A percentile compares a stretch with the other conserved stretches of the same genome.
These are phyloP conservation scores for Eupithecia vulgata DNA, from an alignment of 2,888 invertebrate genomes.

Conservation along the genomic window DNA sequence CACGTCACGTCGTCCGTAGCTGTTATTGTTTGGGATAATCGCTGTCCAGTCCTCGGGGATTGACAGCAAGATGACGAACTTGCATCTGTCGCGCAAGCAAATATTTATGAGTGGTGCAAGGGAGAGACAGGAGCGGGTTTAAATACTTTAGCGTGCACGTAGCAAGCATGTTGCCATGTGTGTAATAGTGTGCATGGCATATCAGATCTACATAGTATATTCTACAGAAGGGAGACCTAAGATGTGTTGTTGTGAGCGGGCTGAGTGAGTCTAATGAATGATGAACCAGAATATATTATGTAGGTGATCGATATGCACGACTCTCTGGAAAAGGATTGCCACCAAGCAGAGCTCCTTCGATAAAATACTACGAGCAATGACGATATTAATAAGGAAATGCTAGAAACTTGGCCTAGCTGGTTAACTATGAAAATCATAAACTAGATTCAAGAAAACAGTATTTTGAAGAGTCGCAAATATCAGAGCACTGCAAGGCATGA, in stretches of 20 bases:
- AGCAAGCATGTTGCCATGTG: not conserved
- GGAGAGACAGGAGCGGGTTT: not conserved
- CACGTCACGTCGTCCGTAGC: constrained; percentile 55
- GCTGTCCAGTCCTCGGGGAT: constrained; percentile 62
- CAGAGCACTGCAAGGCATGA: not conserved
- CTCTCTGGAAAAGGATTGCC: not conserved
- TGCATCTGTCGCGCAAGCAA: constrained; percentile 75
- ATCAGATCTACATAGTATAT: not conserved
- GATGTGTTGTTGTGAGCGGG: not conserved
- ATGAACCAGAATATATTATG: not conserved
- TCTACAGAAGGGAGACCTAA: not conserved
- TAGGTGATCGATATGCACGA: not conserved
- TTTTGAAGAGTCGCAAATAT: not conserved
- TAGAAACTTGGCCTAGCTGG: not conserved
- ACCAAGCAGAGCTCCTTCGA: not conserved
- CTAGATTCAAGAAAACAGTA: not conserved
- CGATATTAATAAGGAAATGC: not conserved
- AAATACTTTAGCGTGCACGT: not conserved
- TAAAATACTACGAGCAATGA: not conserved
- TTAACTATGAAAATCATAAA: not conserved
- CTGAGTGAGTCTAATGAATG: not conserved
- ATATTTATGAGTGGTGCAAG: constrained; percentile 50
- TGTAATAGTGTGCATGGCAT: not conserved
- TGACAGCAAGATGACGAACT: constrained; percentile 55
- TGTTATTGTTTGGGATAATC: constrained; percentile 65